These are phyloP conservation scores for Pavo muticus DNA, from an alignment of 2,113 vertebrate species.

Conservation along the genomic window DNA sequence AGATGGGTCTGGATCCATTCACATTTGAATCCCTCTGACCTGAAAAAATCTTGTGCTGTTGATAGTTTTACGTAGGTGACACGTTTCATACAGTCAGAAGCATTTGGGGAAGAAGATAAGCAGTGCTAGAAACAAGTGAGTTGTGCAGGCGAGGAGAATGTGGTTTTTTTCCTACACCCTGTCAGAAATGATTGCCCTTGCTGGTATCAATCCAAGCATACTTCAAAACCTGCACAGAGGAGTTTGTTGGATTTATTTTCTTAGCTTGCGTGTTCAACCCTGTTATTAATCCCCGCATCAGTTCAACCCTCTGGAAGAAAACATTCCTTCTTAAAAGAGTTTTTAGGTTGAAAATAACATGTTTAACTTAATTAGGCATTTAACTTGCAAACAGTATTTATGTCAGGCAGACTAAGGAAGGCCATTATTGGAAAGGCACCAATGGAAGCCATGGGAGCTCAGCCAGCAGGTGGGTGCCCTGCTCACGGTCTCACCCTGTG, in stretches of 20 bases:
- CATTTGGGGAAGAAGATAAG: not conserved
- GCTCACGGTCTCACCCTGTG: rapidly evolving
- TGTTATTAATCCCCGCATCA: constrained; percentile 76
- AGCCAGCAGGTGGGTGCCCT: not conserved
- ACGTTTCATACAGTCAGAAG: not conserved
- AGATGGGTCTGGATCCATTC: not conserved
- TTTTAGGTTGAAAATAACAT: constrained; percentile 72
- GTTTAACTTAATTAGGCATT: constrained; percentile 76
- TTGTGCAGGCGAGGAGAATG: constrained; percentile 2
- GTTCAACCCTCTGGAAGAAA: constrained; percentile 61
- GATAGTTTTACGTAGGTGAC: not conserved
- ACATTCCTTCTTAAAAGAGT: constrained; percentile 63
- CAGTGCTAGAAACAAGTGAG: not conserved
- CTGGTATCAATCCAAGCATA: constrained; percentile 63
- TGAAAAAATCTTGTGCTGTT: not conserved
- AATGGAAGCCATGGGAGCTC: not conserved
- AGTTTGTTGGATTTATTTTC: constrained; percentile 68
- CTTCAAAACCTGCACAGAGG: constrained; percentile 44
- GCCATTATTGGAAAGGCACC: not conserved
- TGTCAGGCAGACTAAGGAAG: constrained; percentile 69
- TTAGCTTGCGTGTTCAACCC: constrained; percentile 61
- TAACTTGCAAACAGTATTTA: constrained; percentile 64
- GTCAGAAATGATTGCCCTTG: constrained; percentile 55
- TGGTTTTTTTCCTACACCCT: constrained; percentile 4
- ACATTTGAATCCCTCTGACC: not conserved